These are phyloP conservation scores for Scophthalmus maximus DNA, from an alignment of 2,113 vertebrate genomes.

Conservation along the genomic window DNA sequence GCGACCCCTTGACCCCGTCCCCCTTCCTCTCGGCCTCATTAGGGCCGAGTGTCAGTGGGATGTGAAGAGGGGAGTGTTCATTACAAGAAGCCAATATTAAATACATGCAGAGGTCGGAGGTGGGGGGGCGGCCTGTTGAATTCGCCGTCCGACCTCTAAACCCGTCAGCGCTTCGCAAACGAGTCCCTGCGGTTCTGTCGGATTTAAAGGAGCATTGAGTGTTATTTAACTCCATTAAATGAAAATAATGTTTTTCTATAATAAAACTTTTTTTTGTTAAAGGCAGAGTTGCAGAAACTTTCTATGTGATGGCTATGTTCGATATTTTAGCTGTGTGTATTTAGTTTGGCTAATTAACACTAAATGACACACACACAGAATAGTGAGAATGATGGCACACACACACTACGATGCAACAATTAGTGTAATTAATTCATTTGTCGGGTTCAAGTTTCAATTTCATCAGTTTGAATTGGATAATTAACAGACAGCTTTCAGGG, in stretches of 20 bases:
- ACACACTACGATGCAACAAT: slow-evolving; percentile 49
- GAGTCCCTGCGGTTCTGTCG: slow-evolving; percentile 11
- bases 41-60: slow-evolving; percentile 46
- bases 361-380: slow-evolving; percentile 15
- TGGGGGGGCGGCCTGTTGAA: slow-evolving; percentile 20
- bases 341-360: slow-evolving; percentile 31
- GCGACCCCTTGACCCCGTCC: slow-evolving; percentile 42
- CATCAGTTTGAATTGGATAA: slow-evolving; percentile 80
- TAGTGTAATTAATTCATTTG: slow-evolving; percentile 78
- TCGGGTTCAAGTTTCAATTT: slow-evolving; percentile 78
- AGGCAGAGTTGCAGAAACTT: slow-evolving; percentile 11
- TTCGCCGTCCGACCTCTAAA: neutral
- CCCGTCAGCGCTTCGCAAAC: neutral
- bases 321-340: too few relatives aligned
- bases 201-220: slow-evolving; percentile 6
- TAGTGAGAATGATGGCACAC: neutral
- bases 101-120: slow-evolving; percentile 30
- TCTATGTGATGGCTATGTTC: neutral
- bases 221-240: neutral
- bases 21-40: slow-evolving; percentile 62
- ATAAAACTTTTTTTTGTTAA: too few relatives aligned
- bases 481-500: slow-evolving; percentile 76
- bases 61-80: slow-evolving; percentile 9
- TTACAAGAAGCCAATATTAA: neutral
- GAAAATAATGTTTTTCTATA: neutral